phyloP scores from a whole-genome alignment of 2,888 invertebrate species.

The Frankliniella fusca region DNA sequence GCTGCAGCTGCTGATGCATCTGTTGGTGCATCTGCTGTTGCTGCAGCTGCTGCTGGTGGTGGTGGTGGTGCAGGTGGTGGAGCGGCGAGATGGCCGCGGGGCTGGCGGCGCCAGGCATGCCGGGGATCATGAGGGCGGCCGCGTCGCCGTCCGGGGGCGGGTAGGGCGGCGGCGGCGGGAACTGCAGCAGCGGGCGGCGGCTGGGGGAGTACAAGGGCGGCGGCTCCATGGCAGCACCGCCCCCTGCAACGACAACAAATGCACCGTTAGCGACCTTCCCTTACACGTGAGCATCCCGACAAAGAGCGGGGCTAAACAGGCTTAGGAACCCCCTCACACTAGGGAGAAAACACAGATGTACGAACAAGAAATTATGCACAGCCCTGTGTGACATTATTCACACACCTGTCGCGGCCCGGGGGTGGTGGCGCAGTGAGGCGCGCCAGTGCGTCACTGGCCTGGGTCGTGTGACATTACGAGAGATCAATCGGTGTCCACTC shows the following conservation, averaged over 20 bases:
- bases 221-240: conserved; percentile 34
- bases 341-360: too few species aligned
- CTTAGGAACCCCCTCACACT: too few species aligned
- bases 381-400: too few species aligned
- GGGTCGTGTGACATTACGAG: too few species aligned
- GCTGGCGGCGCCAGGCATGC: conserved; percentile 41
- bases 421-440: too few species aligned
- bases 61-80: conserved; percentile 42
- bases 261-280: too few species aligned
- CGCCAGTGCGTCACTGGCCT: too few species aligned
- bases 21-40: conserved; percentile 47
- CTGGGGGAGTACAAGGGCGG: conserved; percentile 36
- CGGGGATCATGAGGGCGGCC: conserved; percentile 40
- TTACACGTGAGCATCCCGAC: too few species aligned
- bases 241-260: conserved; percentile 29
- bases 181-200: conserved; percentile 55
- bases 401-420: too few species aligned
- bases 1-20: conserved; percentile 44
- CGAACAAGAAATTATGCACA: too few species aligned
- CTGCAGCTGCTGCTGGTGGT: conserved; percentile 40
- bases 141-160: conserved; percentile 53
- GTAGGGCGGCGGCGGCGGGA: conserved; percentile 70
- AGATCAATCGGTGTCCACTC: too few species aligned
- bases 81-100: conserved; percentile 40
- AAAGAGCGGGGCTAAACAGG: too few species aligned